Evolutionary conservation across 1,140 invertebrate species (phyloP).

Genomic region (Theocolax elegans): DNA sequence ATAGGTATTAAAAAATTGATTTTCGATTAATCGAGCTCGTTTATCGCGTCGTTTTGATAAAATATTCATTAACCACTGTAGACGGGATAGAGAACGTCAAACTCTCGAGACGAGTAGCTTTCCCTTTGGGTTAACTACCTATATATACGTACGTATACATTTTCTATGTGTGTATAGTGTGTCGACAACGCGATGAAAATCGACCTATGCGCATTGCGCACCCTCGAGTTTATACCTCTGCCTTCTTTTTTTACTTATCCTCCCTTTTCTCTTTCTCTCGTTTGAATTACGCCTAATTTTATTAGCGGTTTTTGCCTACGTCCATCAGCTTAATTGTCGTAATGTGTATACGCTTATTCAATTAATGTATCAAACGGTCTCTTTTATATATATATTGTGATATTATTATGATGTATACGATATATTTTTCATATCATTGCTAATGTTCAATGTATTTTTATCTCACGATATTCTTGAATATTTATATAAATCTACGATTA

Average conservation of each 20-base stretch:
- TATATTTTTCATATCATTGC: no score
- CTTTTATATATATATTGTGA: no score
- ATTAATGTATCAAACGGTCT: no score
- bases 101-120: not conserved
- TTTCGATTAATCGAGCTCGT: constrained; percentile 2
- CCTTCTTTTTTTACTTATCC: not conserved
- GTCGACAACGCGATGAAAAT: not conserved
- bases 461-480: no score
- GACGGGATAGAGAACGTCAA: not conserved
- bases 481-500: no score
- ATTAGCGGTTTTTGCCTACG: not conserved
- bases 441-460: no score
- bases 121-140: no score
- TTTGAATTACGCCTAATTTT: not conserved
- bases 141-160: no score
- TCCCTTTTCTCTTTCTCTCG: not conserved
- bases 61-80: constrained; percentile 5
- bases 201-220: not conserved
- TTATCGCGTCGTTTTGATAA: not conserved
- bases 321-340: not conserved
- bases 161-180: no score
- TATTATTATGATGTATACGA: no score
- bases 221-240: not conserved
- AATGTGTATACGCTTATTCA: no score
- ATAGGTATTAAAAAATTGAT: not conserved